Percentiles rank a stretch among this genome's conserved stretches.
Conservation (phyloP, 2,888 invertebrate species). For the Microplitis deprimator region DNA sequence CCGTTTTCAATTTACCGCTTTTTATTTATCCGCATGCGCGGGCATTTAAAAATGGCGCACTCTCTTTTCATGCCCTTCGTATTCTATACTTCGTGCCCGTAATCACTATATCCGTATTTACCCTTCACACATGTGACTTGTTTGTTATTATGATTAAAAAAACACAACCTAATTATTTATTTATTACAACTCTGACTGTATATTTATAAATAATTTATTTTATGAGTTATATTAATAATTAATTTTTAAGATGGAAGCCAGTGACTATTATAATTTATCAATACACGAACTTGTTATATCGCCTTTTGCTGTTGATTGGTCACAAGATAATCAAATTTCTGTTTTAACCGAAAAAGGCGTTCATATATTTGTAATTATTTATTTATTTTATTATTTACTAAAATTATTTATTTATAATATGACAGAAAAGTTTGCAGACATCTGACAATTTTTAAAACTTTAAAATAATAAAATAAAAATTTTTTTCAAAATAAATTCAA, state of each 20-base stretch:
- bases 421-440: not conserved
- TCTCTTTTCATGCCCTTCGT: not conserved
- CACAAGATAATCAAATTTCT: constrained; percentile 67
- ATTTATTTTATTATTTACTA: constrained; percentile 5
- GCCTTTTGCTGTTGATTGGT: constrained; percentile 66
- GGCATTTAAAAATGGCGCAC: constrained; percentile 18
- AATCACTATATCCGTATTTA: not conserved
- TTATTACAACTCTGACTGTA: not conserved
- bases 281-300: constrained; percentile 58
- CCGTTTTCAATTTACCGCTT: not conserved
- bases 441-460: too few species aligned
- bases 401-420: not conserved
- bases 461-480: too few species aligned
- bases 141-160: not conserved
- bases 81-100: not conserved
- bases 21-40: constrained; percentile 22
- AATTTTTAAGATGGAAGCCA: constrained; percentile 47
- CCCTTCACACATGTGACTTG: not conserved
- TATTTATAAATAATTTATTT: not conserved
- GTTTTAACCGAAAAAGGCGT: constrained; percentile 66
- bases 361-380: constrained; percentile 65
- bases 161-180: not conserved
- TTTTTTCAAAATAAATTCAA: too few species aligned
- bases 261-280: constrained; percentile 56
- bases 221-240: not conserved